Percentiles rank a stretch among this genome's conserved stretches.
Evolutionary conservation across 2,888 invertebrate species (phyloP).

Genomic region (Alloplasta piceator): DNA sequence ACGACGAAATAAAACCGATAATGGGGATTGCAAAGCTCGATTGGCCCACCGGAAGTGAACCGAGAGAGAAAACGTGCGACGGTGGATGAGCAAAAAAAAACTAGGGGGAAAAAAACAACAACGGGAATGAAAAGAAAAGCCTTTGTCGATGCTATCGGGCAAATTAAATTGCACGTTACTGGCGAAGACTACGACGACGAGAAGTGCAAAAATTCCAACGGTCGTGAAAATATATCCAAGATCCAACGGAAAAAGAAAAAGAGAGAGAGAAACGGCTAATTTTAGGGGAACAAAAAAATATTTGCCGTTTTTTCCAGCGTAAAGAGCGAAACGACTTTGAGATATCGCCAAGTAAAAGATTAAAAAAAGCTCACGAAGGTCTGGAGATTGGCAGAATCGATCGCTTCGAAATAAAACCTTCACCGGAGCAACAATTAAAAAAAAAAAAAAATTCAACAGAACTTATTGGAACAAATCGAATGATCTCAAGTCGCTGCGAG

Average conservation of each 20-base stretch:
- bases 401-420: background rate
- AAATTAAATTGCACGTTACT: conserved; percentile 62
- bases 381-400: background rate
- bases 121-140: conserved; percentile 2
- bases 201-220: background rate
- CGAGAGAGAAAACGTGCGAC: conserved; percentile 25
- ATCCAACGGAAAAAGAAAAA: background rate
- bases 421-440: background rate
- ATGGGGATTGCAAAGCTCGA: conserved; percentile 55
- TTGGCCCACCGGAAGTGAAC: conserved; percentile 54
- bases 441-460: background rate
- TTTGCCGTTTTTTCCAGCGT: background rate
- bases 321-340: conserved; percentile 7
- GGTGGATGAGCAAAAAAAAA: background rate
- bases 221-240: too few relatives aligned
- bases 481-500: background rate
- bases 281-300: conserved; percentile 2
- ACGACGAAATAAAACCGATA: conserved; percentile 56
- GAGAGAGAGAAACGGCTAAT: background rate
- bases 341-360: conserved; percentile 7
- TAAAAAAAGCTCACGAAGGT: background rate
- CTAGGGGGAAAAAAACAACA: background rate
- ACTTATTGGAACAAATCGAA: background rate
- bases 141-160: conserved; percentile 58
- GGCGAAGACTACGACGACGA: conserved; percentile 29